Evolutionary conservation across 37 sponge, comb jelly and placozoan genomes (phyloP).

Genomic region (Bolinopsis microptera): DNA sequence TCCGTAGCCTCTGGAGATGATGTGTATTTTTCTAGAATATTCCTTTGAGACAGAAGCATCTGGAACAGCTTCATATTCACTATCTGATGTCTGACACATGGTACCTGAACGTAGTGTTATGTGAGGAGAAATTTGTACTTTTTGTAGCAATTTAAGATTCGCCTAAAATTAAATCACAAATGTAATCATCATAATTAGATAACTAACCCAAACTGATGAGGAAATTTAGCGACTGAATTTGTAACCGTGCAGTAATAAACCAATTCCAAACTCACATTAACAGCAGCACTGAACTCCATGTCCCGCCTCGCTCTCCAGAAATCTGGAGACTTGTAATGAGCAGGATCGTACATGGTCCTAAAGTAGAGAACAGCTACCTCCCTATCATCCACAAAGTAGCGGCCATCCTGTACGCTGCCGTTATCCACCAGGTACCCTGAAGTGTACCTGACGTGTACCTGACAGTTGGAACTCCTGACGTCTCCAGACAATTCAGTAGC

Average conservation of each 20-base stretch:
- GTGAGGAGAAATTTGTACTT: too few relatives aligned
- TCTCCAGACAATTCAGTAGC: not conserved
- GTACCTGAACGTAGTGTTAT: too few relatives aligned
- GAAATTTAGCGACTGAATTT: too few relatives aligned
- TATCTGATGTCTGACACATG: conserved; percentile 33
- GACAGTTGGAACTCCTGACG: not conserved
- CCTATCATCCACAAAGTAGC: not conserved
- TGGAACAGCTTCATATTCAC: conserved; percentile 63
- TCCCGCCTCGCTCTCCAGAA: conserved; percentile 7
- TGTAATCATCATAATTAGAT: too few relatives aligned
- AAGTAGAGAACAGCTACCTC: conserved; percentile 59
- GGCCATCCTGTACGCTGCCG: not conserved
- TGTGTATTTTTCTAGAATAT: not conserved
- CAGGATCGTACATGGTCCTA: conserved; percentile 32
- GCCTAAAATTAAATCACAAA: too few relatives aligned
- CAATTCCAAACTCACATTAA: too few relatives aligned
- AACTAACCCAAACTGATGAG: too few relatives aligned
- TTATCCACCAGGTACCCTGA: not conserved
- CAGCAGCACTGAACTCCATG: conserved; percentile 22
- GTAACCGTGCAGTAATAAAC: too few relatives aligned
- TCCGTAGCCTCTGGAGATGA: not conserved
- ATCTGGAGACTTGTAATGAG: not conserved
- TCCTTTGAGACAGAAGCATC: conserved; percentile 12
- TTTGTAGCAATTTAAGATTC: too few relatives aligned
- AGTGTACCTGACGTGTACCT: not conserved